These are phyloP conservation scores for Epinephelus fuscoguttatus DNA, from an alignment of 2,113 vertebrate species.

Conservation along the genomic window DNA sequence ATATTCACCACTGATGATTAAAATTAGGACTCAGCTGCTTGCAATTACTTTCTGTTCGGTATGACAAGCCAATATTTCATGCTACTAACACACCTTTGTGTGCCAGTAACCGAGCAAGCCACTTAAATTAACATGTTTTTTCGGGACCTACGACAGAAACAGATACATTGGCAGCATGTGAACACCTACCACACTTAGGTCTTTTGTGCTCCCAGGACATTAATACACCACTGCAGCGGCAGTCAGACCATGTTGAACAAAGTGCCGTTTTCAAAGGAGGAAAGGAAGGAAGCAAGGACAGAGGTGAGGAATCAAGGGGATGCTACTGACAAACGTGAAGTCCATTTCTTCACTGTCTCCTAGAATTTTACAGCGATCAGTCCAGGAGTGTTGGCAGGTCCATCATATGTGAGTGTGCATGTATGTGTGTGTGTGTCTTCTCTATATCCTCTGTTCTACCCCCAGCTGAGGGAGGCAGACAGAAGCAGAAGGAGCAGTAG, in stretches of 20 bases:
- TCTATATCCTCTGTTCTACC: constrained; percentile 33
- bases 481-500: constrained; percentile 69
- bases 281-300: constrained; percentile 31
- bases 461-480: constrained; percentile 65
- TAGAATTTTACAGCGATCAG: constrained; percentile 49
- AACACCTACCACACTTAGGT: background rate
- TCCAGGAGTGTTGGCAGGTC: constrained; percentile 54
- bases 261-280: constrained; percentile 30
- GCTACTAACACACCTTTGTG: background rate
- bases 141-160: background rate
- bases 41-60: background rate
- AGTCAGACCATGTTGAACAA: constrained; percentile 47
- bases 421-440: constrained; percentile 31
- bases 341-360: constrained; percentile 66
- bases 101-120: constrained; percentile 12
- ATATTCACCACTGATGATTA: background rate
- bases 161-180: constrained; percentile 10
- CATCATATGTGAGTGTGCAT: constrained; percentile 36
- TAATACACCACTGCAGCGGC: constrained; percentile 37
- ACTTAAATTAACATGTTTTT: background rate
- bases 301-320: constrained; percentile 12
- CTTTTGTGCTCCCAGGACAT: background rate
- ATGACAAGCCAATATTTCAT: background rate
- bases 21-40: background rate
- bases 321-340: constrained; percentile 64